Percentiles rank a stretch among this genome's conserved stretches.
These are phyloP conservation scores for Anthophora plumipes DNA, from an alignment of 2,888 invertebrate species.

Conservation along the genomic window DNA sequence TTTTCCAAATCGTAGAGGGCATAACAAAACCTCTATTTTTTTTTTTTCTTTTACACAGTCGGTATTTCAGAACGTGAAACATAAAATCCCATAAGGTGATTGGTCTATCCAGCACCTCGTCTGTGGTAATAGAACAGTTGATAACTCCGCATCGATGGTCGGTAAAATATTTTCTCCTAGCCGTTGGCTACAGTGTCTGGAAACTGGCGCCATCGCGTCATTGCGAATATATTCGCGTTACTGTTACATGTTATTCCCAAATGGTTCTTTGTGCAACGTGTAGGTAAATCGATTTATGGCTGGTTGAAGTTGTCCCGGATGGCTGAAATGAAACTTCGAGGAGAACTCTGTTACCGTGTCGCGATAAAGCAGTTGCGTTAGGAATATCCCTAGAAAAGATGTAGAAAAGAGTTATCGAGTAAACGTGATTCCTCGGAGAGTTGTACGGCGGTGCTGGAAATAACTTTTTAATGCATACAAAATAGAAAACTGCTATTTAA, in stretches of 20 bases:
- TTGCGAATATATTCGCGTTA: not conserved
- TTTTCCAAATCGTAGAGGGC: too few species aligned
- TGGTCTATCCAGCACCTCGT: too few species aligned
- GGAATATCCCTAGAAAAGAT: not conserved
- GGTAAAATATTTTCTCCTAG: constrained; percentile 49
- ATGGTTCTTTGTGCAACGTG: not conserved
- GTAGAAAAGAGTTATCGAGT: not conserved
- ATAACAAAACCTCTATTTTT: too few species aligned
- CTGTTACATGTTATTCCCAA: not conserved
- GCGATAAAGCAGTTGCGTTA: constrained; percentile 17
- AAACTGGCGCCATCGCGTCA: constrained; percentile 32
- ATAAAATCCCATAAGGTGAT: too few species aligned
- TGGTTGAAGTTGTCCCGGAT: not conserved
- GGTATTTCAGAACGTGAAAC: too few species aligned
- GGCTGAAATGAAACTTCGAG: not conserved
- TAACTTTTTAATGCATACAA: too few species aligned
- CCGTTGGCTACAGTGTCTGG: not conserved
- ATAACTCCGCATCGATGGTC: constrained; percentile 41
- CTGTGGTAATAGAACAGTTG: constrained; percentile 9
- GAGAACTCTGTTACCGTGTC: constrained; percentile 16
- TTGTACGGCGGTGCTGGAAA: too few species aligned
- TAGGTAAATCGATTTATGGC: not conserved
- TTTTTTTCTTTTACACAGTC: too few species aligned
- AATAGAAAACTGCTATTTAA: too few species aligned
- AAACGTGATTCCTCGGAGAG: not conserved